Percentiles rank a stretch among this genome's conserved stretches.
These are phyloP conservation scores for Epinotia ramella DNA, from an alignment of 2,888 invertebrate genomes.

Conservation along the genomic window DNA sequence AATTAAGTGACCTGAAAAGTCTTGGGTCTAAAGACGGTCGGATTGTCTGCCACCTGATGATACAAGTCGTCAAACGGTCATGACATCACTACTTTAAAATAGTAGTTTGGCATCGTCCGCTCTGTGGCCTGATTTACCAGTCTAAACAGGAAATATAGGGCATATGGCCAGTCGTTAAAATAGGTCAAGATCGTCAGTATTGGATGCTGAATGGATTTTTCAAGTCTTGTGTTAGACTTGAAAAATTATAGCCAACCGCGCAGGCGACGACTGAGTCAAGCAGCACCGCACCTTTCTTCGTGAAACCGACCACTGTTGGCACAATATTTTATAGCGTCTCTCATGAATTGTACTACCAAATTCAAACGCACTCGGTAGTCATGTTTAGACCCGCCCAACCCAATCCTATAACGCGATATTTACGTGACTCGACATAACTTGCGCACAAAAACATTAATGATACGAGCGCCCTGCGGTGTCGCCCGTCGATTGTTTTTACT, in stretches of 20 bases:
- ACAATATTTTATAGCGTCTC: background rate
- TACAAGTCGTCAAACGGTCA: background rate
- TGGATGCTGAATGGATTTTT: too few relatives aligned
- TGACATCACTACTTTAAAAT: background rate
- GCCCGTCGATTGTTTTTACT: conserved; percentile 39
- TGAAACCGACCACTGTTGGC: too few relatives aligned
- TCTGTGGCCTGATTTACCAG: too few relatives aligned
- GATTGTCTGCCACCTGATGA: background rate
- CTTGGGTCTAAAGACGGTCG: too few relatives aligned
- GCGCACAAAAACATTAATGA: conserved; percentile 61
- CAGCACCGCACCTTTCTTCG: too few relatives aligned
- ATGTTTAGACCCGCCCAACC: conserved; percentile 51
- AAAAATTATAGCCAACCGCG: too few relatives aligned
- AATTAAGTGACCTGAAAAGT: background rate
- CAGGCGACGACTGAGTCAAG: too few relatives aligned
- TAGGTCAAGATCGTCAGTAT: too few relatives aligned
- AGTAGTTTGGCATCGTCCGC: too few relatives aligned
- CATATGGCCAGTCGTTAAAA: too few relatives aligned
- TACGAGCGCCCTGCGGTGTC: conserved; percentile 56
- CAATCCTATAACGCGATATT: conserved; percentile 59
- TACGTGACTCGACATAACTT: conserved; percentile 69
- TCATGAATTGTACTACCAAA: conserved; percentile 5
- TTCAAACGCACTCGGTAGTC: conserved; percentile 38
- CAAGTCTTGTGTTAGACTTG: too few relatives aligned
- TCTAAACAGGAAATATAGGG: too few relatives aligned